Base-by-base conservation (phyloP, 1,140 invertebrate genomes). In the Caenorhabditis brenneri region DNA sequence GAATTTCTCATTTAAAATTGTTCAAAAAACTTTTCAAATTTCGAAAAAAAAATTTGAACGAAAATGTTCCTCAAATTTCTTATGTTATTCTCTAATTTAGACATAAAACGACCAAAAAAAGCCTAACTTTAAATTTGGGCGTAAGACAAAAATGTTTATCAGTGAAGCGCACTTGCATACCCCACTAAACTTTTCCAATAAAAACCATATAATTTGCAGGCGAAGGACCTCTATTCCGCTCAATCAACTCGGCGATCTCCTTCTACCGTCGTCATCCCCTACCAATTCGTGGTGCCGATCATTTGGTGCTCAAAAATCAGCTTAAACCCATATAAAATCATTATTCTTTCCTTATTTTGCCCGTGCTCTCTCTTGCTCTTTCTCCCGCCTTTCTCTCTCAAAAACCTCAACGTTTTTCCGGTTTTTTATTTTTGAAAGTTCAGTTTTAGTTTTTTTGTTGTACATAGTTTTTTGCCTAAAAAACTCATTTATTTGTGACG, bases 251-350 rank as follows among this genome's bases (percentile, higher is more conserved):
- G 90, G 95, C 97, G 93, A 95, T 98, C 87, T 93, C 94, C 84
- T 95, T 97, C 91, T 97, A 97, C 91, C 95, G 95, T 81, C 93
- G 95, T 58, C 96, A 97, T 91, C 93, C 95, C 88, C 93, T 98
- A 84, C 96, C 96, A 24, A 96, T 97, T 60, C 93, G 95, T 84
- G 96, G 96, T 55, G 96, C 96, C 5, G 96, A 97, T 91, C 96
- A 74, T 74, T 46, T 74, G 22, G 65, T 74, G 9, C 33, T 74
- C 7, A 74, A 74, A 24, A 33, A 74, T 24, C 65, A 74, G 24
- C 46, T 74, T 24, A 74, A 24, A 24, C 65, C 65, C n/a, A n/a
- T 74, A 10, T 36, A n/a, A 24, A 74, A n/a, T 46, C 16, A 12
- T 16, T 46, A 12, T 46, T 46, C 16, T 46, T 46, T 46, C 1